Conservation (phyloP, 1,140 invertebrate species). For the Lepidurus packardi region DNA sequence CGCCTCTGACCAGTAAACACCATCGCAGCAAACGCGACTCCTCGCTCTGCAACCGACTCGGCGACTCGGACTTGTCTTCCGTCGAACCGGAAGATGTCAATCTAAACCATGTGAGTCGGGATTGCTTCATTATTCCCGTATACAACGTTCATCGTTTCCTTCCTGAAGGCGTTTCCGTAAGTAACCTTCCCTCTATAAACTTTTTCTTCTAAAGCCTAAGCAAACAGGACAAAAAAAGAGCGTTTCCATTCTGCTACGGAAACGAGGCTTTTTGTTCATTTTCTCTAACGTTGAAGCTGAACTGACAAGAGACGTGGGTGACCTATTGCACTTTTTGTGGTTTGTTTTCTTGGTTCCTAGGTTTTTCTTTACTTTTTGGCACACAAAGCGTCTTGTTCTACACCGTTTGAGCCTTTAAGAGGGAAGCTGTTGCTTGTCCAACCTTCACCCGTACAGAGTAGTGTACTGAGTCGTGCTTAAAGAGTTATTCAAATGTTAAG, state of each 20-base stretch:
- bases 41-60: background rate
- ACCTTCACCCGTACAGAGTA: background rate
- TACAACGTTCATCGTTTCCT: conserved; percentile 76
- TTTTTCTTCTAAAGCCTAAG: background rate
- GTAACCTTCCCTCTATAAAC: conserved; percentile 38
- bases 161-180: conserved; percentile 76
- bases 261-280: too few species aligned
- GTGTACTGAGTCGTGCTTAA: too few species aligned
- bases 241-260: background rate
- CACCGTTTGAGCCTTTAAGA: conserved; percentile 2
- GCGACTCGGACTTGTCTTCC: conserved; percentile 28
- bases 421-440: conserved; percentile 1
- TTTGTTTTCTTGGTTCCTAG: background rate
- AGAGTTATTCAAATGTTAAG: too few species aligned
- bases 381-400: background rate
- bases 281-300: too few species aligned
- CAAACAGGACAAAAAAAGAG: background rate
- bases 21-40: conserved; percentile 9
- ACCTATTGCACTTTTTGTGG: background rate
- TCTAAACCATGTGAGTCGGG: conserved; percentile 46
- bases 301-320: too few species aligned
- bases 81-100: conserved; percentile 33
- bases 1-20: background rate
- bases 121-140: conserved; percentile 83
- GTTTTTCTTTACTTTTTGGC: background rate